Percentiles rank a stretch among this genome's conserved stretches.
These are phyloP conservation scores for Alectura lathami DNA, from an alignment of 2,113 vertebrate species.

Conservation along the genomic window DNA sequence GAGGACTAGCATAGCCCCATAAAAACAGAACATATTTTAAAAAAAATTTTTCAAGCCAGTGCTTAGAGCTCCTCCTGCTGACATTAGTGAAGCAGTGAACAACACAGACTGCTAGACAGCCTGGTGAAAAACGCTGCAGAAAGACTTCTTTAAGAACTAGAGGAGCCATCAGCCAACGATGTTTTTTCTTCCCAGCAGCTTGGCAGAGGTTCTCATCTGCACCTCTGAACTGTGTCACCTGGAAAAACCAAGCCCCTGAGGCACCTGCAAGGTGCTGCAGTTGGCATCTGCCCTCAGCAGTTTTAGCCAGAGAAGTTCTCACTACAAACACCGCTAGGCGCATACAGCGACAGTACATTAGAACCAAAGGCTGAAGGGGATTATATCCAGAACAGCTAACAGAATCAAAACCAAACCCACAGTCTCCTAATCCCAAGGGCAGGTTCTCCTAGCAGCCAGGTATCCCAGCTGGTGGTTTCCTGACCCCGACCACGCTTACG, in stretches of 20 bases:
- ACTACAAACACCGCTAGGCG: rapidly evolving
- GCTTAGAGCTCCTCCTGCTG: not conserved
- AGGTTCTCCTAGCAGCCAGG: not conserved
- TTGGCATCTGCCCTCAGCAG: not conserved
- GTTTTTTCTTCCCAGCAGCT: not conserved
- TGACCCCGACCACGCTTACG: not conserved
- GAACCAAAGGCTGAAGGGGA: not conserved
- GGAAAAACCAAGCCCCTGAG: not conserved
- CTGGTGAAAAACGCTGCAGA: not conserved
- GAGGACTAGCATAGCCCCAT: not conserved
- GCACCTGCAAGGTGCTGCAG: not conserved
- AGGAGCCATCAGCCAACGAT: not conserved
- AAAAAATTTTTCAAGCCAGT: not conserved
- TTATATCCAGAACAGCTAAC: not conserved
- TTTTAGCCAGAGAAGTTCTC: not conserved
- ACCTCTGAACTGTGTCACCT: not conserved
- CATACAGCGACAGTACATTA: not conserved
- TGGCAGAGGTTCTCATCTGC: not conserved
- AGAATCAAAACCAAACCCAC: not conserved
- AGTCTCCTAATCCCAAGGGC: not conserved
- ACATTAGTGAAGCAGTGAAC: not conserved
- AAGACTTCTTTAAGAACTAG: not conserved
- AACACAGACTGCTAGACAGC: not conserved
- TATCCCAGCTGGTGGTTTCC: not conserved
- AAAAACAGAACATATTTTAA: not conserved